phyloP scores from a whole-genome alignment of 2,113 vertebrate genomes.

The Lophura nycthemera region DNA sequence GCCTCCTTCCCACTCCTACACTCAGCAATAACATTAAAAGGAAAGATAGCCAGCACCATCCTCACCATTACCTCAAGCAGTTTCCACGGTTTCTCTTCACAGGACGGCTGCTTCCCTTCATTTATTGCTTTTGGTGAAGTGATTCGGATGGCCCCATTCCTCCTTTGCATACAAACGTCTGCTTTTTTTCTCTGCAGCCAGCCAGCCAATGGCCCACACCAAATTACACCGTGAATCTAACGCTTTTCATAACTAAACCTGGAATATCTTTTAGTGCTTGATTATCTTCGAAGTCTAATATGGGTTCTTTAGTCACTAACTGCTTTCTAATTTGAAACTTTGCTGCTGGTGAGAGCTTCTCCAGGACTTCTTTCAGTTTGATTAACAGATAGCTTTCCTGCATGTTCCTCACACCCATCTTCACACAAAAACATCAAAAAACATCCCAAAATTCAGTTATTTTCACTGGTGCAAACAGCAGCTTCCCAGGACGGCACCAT shows the following conservation, averaged over 20 bases:
- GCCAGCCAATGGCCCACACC: not conserved
- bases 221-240: not conserved
- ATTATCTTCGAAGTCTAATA: not conserved
- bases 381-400: not conserved
- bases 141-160: not conserved
- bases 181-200: not conserved
- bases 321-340: slow-evolving; percentile 1
- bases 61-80: slow-evolving; percentile 17
- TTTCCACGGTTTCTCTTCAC: slow-evolving; percentile 40
- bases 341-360: not conserved
- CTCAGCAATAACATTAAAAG: slow-evolving; percentile 16
- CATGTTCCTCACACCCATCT: not conserved
- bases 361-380: not conserved
- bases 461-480: not conserved
- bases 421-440: not conserved
- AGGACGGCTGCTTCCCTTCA: not conserved
- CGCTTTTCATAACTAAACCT: not conserved
- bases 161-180: slow-evolving; percentile 17
- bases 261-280: not conserved
- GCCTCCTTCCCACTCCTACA: not conserved
- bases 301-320: not conserved
- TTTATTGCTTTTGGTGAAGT: not conserved
- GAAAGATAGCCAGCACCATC: not conserved
- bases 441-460: not conserved
- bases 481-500: fast-evolving